Evolutionary conservation across 2,797 vertebrate genomes (phyloP).

Genomic region (Coracias cyanogaster): DNA sequence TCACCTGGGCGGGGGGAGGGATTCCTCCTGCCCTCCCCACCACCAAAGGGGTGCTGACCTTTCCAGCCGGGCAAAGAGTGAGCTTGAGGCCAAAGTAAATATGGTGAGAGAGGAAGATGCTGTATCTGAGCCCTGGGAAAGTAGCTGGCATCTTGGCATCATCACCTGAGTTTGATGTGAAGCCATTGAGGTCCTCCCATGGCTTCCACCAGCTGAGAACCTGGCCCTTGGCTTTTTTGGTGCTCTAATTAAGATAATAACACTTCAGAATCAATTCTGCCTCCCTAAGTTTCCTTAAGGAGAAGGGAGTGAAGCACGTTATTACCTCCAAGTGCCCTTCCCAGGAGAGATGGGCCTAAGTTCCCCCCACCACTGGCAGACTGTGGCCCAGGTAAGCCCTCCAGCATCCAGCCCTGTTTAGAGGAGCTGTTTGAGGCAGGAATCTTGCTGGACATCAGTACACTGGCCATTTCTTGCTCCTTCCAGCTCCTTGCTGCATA

Average conservation of each 20-base stretch:
- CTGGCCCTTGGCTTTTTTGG: background rate
- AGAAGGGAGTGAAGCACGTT: background rate
- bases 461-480: background rate
- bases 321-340: background rate
- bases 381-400: background rate
- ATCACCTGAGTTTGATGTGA: background rate
- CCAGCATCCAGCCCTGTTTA: background rate
- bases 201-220: background rate
- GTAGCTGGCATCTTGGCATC: background rate
- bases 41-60: slow-evolving; percentile 47
- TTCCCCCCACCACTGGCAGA: background rate
- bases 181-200: background rate
- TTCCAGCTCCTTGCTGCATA: background rate
- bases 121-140: fast-evolving
- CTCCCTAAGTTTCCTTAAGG: background rate
- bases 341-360: no score
- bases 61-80: background rate
- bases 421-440: background rate
- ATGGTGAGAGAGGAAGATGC: background rate
- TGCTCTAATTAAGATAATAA: background rate
- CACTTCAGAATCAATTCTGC: background rate
- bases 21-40: slow-evolving; percentile 18
- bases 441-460: fast-evolving
- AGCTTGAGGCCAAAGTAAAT: background rate
- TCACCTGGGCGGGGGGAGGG: background rate